Conservation (phyloP, 2,797 vertebrate species). For the Acanthopagrus latus region DNA sequence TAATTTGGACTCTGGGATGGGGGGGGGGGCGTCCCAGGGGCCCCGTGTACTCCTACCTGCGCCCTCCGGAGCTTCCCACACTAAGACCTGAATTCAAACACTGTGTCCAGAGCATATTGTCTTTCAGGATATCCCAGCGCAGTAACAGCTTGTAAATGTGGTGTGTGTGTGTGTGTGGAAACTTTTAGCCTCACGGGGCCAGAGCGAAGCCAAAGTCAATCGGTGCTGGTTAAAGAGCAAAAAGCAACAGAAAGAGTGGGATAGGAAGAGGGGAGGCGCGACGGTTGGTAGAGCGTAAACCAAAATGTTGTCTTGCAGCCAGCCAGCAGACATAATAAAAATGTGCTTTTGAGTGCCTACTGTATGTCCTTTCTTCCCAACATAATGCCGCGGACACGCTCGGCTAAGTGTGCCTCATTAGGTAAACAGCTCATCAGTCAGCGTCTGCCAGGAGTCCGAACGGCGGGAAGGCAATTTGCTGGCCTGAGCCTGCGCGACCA, state of each 20-base stretch:
- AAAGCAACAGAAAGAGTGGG: constrained; percentile 28
- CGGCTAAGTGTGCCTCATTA: constrained; percentile 44
- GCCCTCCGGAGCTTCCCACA: constrained; percentile 54
- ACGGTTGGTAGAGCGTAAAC: constrained; percentile 28
- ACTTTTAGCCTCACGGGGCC: constrained; percentile 53
- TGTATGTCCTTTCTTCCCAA: constrained; percentile 20
- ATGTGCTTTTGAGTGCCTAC: constrained; percentile 14
- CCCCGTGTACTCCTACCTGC: constrained; percentile 45
- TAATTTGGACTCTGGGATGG: constrained; percentile 20
- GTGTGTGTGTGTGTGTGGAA: constrained; percentile 52
- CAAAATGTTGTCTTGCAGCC: constrained; percentile 38
- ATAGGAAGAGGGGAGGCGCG: constrained; percentile 19
- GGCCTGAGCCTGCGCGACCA: constrained; percentile 34
- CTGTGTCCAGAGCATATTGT: constrained; percentile 60
- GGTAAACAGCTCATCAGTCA: constrained; percentile 37
- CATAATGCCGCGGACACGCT: constrained; percentile 18
- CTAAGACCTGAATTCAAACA: constrained; percentile 50
- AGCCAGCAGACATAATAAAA: constrained; percentile 24
- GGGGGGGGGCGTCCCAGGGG: constrained; percentile 18
- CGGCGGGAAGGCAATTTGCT: neutral
- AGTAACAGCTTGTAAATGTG: constrained; percentile 78
- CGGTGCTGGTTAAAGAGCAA: constrained; percentile 42
- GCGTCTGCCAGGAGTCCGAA: constrained; percentile 18
- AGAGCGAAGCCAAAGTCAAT: constrained; percentile 67
- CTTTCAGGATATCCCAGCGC: constrained; percentile 67